These are phyloP conservation scores for Epirrita christyi DNA, from an alignment of 2,888 invertebrate genomes.

Conservation along the genomic window DNA sequence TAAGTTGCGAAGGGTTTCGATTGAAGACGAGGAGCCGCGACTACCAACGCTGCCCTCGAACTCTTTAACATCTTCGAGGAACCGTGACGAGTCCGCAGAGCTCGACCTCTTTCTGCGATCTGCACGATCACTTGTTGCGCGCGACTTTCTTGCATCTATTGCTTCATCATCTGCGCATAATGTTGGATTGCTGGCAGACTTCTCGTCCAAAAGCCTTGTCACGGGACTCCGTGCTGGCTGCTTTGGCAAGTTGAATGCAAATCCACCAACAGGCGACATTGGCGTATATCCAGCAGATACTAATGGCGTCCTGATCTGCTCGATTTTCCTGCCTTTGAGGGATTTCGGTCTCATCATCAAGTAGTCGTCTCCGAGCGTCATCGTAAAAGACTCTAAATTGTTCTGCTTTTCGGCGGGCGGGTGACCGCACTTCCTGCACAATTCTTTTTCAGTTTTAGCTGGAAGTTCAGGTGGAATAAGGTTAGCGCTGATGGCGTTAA, in stretches of 20 bases:
- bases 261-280: slow-evolving; percentile 88
- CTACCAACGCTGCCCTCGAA: slow-evolving; percentile 72
- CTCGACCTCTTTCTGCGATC: slow-evolving; percentile 86
- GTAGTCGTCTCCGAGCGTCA: slow-evolving; percentile 82
- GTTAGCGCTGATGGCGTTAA: slow-evolving; percentile 71
- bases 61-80: slow-evolving; percentile 86
- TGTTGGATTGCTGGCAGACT: slow-evolving; percentile 89
- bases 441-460: slow-evolving; percentile 46
- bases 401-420: slow-evolving; percentile 48
- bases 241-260: slow-evolving; percentile 69
- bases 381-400: slow-evolving; percentile 27
- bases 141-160: slow-evolving; percentile 31
- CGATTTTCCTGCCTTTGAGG: slow-evolving; percentile 51
- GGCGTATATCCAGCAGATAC: slow-evolving; percentile 86
- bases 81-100: slow-evolving; percentile 90
- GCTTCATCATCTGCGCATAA: slow-evolving; percentile 71
- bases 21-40: slow-evolving; percentile 74
- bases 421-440: slow-evolving; percentile 88
- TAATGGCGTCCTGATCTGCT: slow-evolving; percentile 50
- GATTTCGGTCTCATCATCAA: slow-evolving; percentile 87
- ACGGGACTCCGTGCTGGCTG: slow-evolving; percentile 60
- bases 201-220: slow-evolving; percentile 75
- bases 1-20: slow-evolving; percentile 76
- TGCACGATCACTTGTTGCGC: slow-evolving; percentile 38
- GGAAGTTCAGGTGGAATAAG: slow-evolving; percentile 55